Percentiles rank a stretch among this genome's conserved stretches.
Evolutionary conservation across 2,888 invertebrate genomes (phyloP).

Genomic region (Plebejus argus): DNA sequence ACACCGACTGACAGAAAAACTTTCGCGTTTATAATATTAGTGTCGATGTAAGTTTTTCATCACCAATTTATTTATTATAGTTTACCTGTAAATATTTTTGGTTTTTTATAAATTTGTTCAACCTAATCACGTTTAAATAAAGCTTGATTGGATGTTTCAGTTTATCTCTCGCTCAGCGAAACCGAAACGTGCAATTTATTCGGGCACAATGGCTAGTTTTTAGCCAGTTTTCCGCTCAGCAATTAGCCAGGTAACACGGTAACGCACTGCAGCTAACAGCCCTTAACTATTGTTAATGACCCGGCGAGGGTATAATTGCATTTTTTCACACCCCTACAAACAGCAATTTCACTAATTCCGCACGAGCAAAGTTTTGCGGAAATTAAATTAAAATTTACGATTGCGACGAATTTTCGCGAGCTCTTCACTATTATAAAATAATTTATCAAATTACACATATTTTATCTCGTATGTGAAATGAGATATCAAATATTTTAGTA

Average conservation of each 20-base stretch:
- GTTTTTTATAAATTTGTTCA: background rate
- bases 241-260: constrained; percentile 39
- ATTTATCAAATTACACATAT: background rate
- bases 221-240: constrained; percentile 31
- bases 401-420: background rate
- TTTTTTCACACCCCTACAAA: constrained; percentile 66
- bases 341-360: constrained; percentile 72
- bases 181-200: constrained; percentile 31
- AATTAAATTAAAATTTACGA: constrained; percentile 32
- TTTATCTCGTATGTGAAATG: background rate
- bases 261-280: constrained; percentile 44
- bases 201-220: constrained; percentile 26
- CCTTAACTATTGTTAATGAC: constrained; percentile 76
- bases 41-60: background rate
- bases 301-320: constrained; percentile 72
- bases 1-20: no score
- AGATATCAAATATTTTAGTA: background rate
- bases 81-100: background rate
- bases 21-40: no score
- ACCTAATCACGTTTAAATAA: background rate
- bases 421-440: constrained; percentile 19
- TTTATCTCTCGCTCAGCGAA: background rate
- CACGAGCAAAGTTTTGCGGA: constrained; percentile 49
- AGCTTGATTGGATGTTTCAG: constrained; percentile 3
- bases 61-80: background rate